These are phyloP conservation scores for Podarcis muralis DNA, from an alignment of 2,113 vertebrate genomes.

Conservation along the genomic window DNA sequence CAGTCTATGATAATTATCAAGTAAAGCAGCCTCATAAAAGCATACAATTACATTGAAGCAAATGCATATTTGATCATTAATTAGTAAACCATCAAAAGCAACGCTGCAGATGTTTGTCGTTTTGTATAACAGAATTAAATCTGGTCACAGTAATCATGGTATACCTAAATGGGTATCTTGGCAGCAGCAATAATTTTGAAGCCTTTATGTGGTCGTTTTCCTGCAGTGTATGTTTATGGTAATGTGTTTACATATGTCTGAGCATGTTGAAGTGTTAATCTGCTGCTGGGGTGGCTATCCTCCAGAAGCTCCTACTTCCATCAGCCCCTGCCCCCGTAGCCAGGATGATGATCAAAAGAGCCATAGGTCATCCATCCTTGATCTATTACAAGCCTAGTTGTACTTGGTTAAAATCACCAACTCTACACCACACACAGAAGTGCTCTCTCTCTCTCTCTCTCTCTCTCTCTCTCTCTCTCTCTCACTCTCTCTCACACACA, in stretches of 20 bases:
- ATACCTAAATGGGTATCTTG: constrained; percentile 6
- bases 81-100: constrained; percentile 68
- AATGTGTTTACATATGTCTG: neutral
- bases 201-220: constrained; percentile 27
- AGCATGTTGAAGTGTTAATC: neutral
- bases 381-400: neutral
- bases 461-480: too few species aligned
- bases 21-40: constrained; percentile 73
- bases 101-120: constrained; percentile 52
- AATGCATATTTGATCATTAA: constrained; percentile 75
- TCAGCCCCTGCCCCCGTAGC: too few species aligned
- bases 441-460: too few species aligned
- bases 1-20: constrained; percentile 78
- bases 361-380: too few species aligned
- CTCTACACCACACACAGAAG: too few species aligned
- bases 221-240: constrained; percentile 4
- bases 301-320: too few species aligned
- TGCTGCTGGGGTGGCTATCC: neutral
- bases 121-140: constrained; percentile 49
- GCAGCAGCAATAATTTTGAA: constrained; percentile 6
- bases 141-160: neutral
- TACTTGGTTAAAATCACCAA: neutral
- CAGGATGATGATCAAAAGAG: too few species aligned
- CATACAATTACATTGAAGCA: constrained; percentile 68
- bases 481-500: too few species aligned